phyloP scores from a whole-genome alignment of 2,888 invertebrate genomes.

The Iphiclides podalirius region DNA sequence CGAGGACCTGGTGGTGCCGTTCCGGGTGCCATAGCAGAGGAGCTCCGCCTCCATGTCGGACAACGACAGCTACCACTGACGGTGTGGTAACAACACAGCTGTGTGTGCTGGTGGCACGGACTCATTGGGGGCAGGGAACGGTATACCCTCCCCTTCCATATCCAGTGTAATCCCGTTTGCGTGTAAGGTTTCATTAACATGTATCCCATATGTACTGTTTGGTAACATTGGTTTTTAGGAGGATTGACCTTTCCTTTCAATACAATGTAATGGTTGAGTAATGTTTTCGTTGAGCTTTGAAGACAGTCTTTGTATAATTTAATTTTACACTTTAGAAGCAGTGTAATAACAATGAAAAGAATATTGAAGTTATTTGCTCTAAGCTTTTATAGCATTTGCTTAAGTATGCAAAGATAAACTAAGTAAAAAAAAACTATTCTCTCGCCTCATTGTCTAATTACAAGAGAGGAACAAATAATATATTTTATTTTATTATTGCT shows the following conservation, averaged over 20 bases:
- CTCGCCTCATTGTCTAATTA: too few species aligned
- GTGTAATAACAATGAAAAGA: too few species aligned
- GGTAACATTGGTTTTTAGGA: background rate
- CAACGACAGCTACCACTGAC: constrained; percentile 25
- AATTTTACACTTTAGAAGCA: too few species aligned
- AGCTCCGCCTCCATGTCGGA: constrained; percentile 32
- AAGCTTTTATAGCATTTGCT: too few species aligned
- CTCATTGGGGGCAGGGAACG: background rate
- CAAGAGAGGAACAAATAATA: background rate
- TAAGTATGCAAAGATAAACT: background rate
- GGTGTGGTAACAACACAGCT: background rate
- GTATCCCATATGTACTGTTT: too few species aligned
- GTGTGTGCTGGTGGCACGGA: background rate
- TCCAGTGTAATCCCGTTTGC: constrained; percentile 10
- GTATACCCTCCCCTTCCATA: background rate
- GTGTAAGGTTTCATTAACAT: constrained; percentile 4
- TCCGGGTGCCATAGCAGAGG: constrained; percentile 84
- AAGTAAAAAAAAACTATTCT: too few species aligned
- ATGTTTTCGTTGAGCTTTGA: too few species aligned
- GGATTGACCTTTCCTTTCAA: background rate
- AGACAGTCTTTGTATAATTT: too few species aligned
- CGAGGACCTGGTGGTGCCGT: constrained; percentile 94
- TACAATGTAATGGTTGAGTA: too few species aligned
- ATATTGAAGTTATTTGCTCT: too few species aligned
- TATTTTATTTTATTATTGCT: background rate